These are phyloP conservation scores for Caenorhabditis tropicalis DNA, from an alignment of 1,140 invertebrate genomes.

Conservation along the genomic window DNA sequence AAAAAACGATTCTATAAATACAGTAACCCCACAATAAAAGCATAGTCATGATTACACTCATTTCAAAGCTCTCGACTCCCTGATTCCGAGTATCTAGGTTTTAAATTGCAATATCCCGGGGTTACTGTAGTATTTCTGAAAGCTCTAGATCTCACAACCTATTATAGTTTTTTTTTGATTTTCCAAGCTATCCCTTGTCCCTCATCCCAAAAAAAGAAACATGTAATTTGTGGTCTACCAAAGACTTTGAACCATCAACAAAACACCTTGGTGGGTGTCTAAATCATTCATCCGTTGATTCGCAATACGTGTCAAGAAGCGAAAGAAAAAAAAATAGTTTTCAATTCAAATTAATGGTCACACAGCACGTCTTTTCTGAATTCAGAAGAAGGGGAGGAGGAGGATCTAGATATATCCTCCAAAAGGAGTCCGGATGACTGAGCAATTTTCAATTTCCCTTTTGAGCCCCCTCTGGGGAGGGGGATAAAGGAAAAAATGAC, in stretches of 20 bases:
- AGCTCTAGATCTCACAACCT: too few relatives aligned
- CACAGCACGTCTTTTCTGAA: neutral
- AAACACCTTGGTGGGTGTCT: neutral
- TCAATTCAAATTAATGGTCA: slow-evolving; percentile 24
- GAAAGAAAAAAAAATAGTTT: neutral
- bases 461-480: neutral
- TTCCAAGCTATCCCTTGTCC: too few relatives aligned
- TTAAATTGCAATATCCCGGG: too few relatives aligned
- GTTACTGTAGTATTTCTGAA: too few relatives aligned
- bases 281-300: neutral
- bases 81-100: too few relatives aligned
- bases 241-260: neutral
- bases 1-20: too few relatives aligned
- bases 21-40: too few relatives aligned
- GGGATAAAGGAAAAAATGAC: neutral
- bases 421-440: neutral
- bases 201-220: too few relatives aligned
- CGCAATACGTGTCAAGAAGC: neutral
- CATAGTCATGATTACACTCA: too few relatives aligned
- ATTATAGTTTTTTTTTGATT: too few relatives aligned
- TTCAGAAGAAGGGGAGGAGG: neutral
- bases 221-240: neutral
- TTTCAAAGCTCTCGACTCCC: too few relatives aligned
- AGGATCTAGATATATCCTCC: too few relatives aligned
- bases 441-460: slow-evolving; percentile 4